Evolutionary conservation across 35 echinoderm and acorn worm species (phyloP).

Genomic region (Anneissia japonica): DNA sequence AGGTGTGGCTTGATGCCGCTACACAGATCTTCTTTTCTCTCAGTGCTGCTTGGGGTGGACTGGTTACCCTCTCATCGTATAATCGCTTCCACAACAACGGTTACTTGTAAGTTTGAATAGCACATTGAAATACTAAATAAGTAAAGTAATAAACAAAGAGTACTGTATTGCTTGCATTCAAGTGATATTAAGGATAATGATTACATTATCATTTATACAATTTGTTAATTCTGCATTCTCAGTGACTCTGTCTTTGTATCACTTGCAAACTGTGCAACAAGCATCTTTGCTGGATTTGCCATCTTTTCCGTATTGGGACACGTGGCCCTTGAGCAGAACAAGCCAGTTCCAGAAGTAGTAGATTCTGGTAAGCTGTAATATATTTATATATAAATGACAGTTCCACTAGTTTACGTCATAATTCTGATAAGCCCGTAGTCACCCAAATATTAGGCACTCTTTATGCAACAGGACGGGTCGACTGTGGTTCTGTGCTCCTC

Average conservation of each 20-base stretch:
- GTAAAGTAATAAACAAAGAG: too few relatives aligned
- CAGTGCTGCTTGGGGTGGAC: conserved; percentile 45
- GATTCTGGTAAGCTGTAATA: conserved; percentile 19
- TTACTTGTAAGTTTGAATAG: conserved; percentile 40
- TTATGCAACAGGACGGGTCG: too few relatives aligned
- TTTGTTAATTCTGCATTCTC: background rate
- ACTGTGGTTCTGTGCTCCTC: too few relatives aligned
- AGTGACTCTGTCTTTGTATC: conserved; percentile 39
- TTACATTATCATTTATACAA: background rate
- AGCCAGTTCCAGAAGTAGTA: conserved; percentile 36
- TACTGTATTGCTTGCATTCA: background rate
- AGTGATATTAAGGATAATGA: background rate
- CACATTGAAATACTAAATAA: too few relatives aligned
- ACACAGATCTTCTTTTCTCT: conserved; percentile 58
- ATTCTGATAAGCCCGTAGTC: too few relatives aligned
- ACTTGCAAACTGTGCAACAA: conserved; percentile 41
- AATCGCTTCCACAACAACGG: conserved; percentile 52
- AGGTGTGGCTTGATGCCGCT: conserved; percentile 53
- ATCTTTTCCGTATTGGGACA: conserved; percentile 45
- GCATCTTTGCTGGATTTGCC: conserved; percentile 44
- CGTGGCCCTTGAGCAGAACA: conserved; percentile 26
- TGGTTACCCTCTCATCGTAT: conserved; percentile 43
- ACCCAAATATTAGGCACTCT: too few relatives aligned
- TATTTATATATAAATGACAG: too few relatives aligned
- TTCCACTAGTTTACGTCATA: too few relatives aligned